Conservation (phyloP, 2,888 invertebrate species). For the Synanthedon tipuliformis region DNA sequence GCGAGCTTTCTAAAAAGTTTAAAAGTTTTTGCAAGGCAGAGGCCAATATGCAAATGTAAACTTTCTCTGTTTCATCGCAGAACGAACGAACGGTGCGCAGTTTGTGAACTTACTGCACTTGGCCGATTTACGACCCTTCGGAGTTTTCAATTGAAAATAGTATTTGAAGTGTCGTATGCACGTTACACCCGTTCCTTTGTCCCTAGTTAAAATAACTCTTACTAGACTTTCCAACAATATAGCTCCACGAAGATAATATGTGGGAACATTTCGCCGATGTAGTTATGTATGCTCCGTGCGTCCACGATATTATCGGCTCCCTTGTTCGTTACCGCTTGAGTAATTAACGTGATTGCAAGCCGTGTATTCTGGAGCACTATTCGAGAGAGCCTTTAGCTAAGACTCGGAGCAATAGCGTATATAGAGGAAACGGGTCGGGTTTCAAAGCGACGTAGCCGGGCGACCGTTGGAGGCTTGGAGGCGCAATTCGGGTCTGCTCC, state of each 20-base stretch:
- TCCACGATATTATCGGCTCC: constrained; percentile 12
- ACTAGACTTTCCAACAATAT: background rate
- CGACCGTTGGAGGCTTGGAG: constrained; percentile 27
- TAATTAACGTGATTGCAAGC: constrained; percentile 51
- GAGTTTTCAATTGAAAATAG: constrained; percentile 38
- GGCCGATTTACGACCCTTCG: constrained; percentile 54
- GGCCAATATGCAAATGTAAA: constrained; percentile 58
- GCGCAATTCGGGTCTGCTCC: constrained; percentile 59
- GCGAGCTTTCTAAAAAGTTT: background rate
- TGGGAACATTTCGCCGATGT: background rate
- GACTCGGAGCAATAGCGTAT: constrained; percentile 45
- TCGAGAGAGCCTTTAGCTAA: constrained; percentile 37
- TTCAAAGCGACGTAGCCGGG: constrained; percentile 58
- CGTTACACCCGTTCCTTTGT: constrained; percentile 5
- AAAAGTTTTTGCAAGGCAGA: constrained; percentile 7
- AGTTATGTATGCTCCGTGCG: background rate
- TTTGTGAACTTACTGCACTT: constrained; percentile 35
- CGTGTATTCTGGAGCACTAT: constrained; percentile 23
- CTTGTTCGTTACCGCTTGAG: constrained; percentile 23
- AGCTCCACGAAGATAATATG: background rate
- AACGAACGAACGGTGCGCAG: constrained; percentile 17
- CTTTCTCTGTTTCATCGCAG: constrained; percentile 45
- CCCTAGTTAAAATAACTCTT: background rate
- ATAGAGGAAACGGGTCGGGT: constrained; percentile 34
- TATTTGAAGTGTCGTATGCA: constrained; percentile 9